Evolutionary conservation across 2,113 vertebrate species (phyloP).

Genomic region (Crypturellus undulatus): DNA sequence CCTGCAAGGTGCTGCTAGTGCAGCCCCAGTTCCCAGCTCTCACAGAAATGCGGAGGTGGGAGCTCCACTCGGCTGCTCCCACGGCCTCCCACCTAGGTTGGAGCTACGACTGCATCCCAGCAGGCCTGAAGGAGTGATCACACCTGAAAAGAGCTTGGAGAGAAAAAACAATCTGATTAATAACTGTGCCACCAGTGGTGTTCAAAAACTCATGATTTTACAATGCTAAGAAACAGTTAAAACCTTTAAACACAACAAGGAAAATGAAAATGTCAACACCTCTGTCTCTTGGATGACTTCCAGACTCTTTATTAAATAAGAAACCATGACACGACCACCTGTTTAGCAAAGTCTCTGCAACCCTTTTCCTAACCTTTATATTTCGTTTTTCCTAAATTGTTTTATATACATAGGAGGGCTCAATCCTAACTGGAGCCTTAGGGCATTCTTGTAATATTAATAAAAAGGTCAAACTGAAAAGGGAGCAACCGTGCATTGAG

Average conservation of each 20-base stretch:
- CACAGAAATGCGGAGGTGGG: no score
- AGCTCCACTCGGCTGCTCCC: no score
- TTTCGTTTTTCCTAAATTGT: conserved; percentile 13
- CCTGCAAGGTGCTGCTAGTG: no score
- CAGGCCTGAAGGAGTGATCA: background rate
- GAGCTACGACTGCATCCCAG: background rate
- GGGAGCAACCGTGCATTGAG: background rate
- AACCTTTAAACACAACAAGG: conserved; percentile 2
- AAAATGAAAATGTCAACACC: conserved; percentile 35
- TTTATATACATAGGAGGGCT: background rate
- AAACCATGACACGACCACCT: conserved; percentile 1
- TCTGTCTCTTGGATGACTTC: conserved; percentile 11
- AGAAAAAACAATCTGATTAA: background rate
- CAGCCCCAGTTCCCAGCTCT: background rate
- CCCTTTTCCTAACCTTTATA: conserved; percentile 11
- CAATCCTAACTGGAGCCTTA: background rate
- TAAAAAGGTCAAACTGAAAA: conserved; percentile 25
- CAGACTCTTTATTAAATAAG: conserved; percentile 45
- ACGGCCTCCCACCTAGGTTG: no score
- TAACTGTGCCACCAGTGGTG: background rate
- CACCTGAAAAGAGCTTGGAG: accelerated
- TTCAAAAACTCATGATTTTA: background rate
- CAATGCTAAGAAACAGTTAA: background rate
- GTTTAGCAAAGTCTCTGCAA: background rate
- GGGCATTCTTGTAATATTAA: conserved; percentile 24